A percentile compares a stretch with the other conserved stretches of the same genome.
phyloP scores from a whole-genome alignment of 1,140 invertebrate species.

The Magallana angulata region DNA sequence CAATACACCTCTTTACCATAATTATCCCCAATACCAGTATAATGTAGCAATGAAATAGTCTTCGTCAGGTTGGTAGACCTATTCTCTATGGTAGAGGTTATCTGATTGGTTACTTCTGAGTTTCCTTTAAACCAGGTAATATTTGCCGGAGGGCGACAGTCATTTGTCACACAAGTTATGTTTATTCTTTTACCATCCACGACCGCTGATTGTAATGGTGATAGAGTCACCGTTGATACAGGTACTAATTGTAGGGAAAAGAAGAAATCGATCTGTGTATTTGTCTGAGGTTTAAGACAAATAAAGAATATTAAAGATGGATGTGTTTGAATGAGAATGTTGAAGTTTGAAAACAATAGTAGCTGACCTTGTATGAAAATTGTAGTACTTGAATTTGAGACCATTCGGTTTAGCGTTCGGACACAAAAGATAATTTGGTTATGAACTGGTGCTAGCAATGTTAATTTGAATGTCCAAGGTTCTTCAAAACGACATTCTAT shows the following conservation, averaged over 20 bases:
- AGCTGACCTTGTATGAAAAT: not conserved
- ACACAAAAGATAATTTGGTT: not conserved
- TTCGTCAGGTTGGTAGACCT: not conserved
- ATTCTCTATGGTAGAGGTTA: not conserved
- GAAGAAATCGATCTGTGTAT: not conserved
- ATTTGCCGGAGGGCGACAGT: not conserved
- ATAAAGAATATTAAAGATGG: not conserved
- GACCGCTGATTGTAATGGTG: not conserved
- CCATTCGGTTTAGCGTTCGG: not conserved
- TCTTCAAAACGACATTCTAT: not conserved
- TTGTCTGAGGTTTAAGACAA: not conserved
- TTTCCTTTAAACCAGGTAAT: not conserved
- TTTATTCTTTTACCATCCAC: not conserved
- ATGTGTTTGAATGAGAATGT: not conserved
- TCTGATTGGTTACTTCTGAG: not conserved
- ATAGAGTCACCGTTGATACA: not conserved
- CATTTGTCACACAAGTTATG: not conserved
- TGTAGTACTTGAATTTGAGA: not conserved
- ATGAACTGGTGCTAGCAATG: not conserved
- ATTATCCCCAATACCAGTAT: not conserved
- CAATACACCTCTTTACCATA: not conserved
- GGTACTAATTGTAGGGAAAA: not conserved
- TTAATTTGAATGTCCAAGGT: not conserved
- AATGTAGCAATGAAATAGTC: not conserved
- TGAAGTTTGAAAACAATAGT: not conserved